Evolutionary conservation across 23 tunicate genomes (phyloP), one percentile per base, ranked within the genome.

Genomic region (Ciona savignyi): DNA sequence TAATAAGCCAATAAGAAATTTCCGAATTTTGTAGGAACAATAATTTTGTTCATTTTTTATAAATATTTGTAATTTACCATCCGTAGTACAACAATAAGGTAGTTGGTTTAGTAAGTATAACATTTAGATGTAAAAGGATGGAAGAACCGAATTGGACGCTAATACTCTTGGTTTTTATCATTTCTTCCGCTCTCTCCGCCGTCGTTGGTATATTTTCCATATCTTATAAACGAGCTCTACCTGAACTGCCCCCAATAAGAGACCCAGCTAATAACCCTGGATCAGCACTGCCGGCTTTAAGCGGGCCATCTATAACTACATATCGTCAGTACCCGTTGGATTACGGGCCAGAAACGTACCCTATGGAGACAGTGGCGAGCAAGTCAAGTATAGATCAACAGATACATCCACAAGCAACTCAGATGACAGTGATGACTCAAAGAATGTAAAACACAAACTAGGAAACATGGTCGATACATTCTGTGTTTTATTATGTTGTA

Each of bases 141-240:
- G 4, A 75, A 51, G 74, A 85, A 72, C 92, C 92, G 28, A 81
- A 88, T 87, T 88, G 95, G 95, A 66, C 49, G 21, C 71, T 88
- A 2, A 48, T 88, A 25, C 24, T 81, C 31, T 62, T 72, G 19
- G 76, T 88, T 4, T 74, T 88, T 34, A 77, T 88, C 30, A 56
- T 81, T 27, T 83, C 95, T 23, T 81, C 87, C 19, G 81, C 85
- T 1, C 35, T 88, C 22, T 87, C 83, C 20, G 83, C 87, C 1
- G 68, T 88, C 27, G 77, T 80, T 3, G 95, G 95, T 0, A 85
- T 88, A 21, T 83, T 81, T 11, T 71, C 81, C 15, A 32, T 88
- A 66, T 29, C 65, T 42, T 29, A 70, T 15, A 76, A 56, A 15
- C 87, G 87, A 2, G 56, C 35, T 15, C 35, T 88, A 22, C 88